Percentiles rank a stretch among this genome's conserved stretches.
phyloP scores from a whole-genome alignment of 2,113 vertebrate species.

The Mus pahari region DNA sequence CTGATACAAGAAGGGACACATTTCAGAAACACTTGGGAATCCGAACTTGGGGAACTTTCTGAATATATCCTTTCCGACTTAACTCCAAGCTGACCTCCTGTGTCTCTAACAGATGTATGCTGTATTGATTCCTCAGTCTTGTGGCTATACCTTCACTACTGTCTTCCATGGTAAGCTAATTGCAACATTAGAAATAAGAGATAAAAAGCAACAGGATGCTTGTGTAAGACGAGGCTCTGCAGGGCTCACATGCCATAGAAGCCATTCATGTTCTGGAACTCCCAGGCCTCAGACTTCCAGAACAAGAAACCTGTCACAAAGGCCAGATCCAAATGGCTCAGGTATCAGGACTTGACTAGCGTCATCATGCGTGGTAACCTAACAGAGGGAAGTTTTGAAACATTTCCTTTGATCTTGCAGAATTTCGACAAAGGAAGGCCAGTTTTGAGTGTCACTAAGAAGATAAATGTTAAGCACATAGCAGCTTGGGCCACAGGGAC shows the following conservation, averaged over 20 bases:
- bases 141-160: not conserved
- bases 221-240: not conserved
- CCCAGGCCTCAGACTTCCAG: not conserved
- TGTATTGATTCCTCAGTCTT: not conserved
- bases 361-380: not conserved
- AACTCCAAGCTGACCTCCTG: not conserved
- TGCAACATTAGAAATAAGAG: not conserved
- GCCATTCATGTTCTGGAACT: not conserved
- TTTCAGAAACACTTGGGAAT: slow-evolving; percentile 21
- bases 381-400: not conserved
- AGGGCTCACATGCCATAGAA: not conserved
- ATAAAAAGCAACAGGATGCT: not conserved
- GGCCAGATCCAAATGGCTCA: not conserved
- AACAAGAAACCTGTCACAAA: not conserved
- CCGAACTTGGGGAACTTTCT: not conserved
- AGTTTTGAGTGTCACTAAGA: not conserved
- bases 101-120: not conserved
- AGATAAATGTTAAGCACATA: not conserved
- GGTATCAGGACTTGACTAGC: not conserved
- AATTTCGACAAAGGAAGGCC: not conserved
- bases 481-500: not conserved
- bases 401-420: too few relatives aligned
- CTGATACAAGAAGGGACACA: not conserved
- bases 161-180: not conserved
- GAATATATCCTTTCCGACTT: not conserved